Base-by-base conservation (phyloP, 2,113 vertebrate species). In the Hyla sarda region DNA sequence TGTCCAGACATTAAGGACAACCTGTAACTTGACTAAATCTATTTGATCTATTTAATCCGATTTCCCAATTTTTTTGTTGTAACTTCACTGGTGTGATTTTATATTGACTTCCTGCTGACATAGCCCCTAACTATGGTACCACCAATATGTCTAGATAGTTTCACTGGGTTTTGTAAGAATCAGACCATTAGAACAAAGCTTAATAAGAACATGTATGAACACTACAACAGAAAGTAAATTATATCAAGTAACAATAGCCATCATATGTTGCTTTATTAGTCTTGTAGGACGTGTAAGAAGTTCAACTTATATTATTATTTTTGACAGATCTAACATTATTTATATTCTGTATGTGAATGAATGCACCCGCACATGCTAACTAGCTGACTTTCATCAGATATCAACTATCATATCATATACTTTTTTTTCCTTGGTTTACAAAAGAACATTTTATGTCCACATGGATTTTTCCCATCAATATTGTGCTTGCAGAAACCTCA, bases 361-460 rank as follows among this genome's bases (percentile, higher is more conserved):
- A 41, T 8, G 8, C 41, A 41, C 41, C 41, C n/a, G 13, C 28
- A 19, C 13, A 28, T 28, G n/a, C 1, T 25, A 14, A 23, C 23
- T 58, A 11, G 4, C 25, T 28, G 12, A 12, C 25, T 62, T 62
- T 28, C 17, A n/a, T 32, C 17, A 65, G 25, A 30, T 65, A 32
- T 32, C 28, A 30, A 17, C 28, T 32, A 9, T 65, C n/a, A 69
- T 69, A 21, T 69, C 28, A 23, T 69, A 3, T 34, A 2, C 48
- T 30, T 25, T 74, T 76, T 52, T 28, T 52, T n/a, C 9, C 14
- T 28, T 50, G 25, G n/a, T 77, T 54, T 54, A 10, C 47, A 77
- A 77, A 77, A 77, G 74, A 60, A 23, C 19, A 82, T 41, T 71
- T 82, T 54, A 54, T 32, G 50, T 82, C 48, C 45, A 71, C 12